Evolutionary conservation across 1,140 invertebrate genomes (phyloP).

Genomic region (Leptopilina clavipes): DNA sequence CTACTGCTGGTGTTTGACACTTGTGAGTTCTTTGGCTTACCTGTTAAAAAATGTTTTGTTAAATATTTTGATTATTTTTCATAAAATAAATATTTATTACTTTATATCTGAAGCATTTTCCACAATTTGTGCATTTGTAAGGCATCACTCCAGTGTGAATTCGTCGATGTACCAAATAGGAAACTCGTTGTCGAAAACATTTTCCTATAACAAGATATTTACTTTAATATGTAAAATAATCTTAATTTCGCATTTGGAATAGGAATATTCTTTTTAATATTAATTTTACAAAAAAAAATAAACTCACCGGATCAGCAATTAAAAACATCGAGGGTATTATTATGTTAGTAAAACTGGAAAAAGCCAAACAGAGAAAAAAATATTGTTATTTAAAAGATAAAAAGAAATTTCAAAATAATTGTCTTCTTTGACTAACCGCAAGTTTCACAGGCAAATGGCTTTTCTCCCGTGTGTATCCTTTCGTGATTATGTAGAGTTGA

Average conservation of each 20-base stretch:
- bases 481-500: constrained; percentile 92
- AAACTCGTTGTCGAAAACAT: constrained; percentile 89
- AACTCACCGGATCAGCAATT: constrained; percentile 49
- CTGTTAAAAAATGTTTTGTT: constrained; percentile 61
- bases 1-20: constrained; percentile 78
- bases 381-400: not conserved
- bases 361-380: constrained; percentile 52
- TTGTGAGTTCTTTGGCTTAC: constrained; percentile 88
- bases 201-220: constrained; percentile 80
- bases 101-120: constrained; percentile 90
- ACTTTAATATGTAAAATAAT: not conserved
- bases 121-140: constrained; percentile 87
- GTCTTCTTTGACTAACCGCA: constrained; percentile 80
- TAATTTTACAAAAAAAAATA: constrained; percentile 28
- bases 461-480: constrained; percentile 91
- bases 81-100: too few relatives aligned
- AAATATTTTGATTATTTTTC: too few relatives aligned
- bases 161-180: constrained; percentile 88
- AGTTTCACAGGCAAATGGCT: constrained; percentile 92
- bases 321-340: constrained; percentile 46
- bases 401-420: constrained; percentile 24
- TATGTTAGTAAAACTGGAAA: constrained; percentile 58
- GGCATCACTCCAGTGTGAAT: constrained; percentile 90
- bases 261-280: not conserved
- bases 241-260: not conserved